Conservation (phyloP, 53 echinoderm and acorn worm genomes). For the Temnopleurus reevesii region DNA sequence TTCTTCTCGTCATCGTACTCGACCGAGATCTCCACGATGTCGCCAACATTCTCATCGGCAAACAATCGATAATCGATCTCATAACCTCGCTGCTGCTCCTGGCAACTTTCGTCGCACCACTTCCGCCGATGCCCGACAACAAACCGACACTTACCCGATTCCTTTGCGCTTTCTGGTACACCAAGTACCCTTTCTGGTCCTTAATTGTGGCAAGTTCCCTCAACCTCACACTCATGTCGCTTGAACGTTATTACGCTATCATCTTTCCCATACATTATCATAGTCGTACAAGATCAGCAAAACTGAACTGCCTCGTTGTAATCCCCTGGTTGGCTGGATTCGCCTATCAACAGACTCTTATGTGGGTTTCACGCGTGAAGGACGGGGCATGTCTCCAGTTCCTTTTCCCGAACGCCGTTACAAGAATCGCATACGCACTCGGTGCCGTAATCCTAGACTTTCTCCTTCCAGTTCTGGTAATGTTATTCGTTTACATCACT, state of each 20-base stretch:
- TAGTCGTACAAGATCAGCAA: background rate
- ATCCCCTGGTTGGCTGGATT: constrained; percentile 7
- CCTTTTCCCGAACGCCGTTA: background rate
- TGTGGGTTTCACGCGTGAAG: background rate
- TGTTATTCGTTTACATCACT: constrained; percentile 11
- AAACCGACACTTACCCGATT: background rate
- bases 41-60: constrained; percentile 16
- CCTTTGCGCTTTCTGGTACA: constrained; percentile 40
- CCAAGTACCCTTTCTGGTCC: constrained; percentile 23
- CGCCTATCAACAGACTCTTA: background rate
- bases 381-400: background rate
- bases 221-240: constrained; percentile 13
- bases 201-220: constrained; percentile 16
- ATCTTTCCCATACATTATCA: constrained; percentile 16
- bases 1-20: constrained; percentile 23
- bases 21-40: constrained; percentile 29
- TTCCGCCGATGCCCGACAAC: background rate
- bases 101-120: background rate
- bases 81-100: constrained; percentile 2
- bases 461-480: background rate
- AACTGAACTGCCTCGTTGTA: background rate
- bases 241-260: constrained; percentile 41
- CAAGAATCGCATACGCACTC: background rate
- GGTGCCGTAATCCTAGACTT: background rate
- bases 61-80: constrained; percentile 36